Evolutionary conservation across 2,888 invertebrate genomes (phyloP), one percentile per base, ranked within the genome.

Genomic region (Galerucella nymphaeae): DNA sequence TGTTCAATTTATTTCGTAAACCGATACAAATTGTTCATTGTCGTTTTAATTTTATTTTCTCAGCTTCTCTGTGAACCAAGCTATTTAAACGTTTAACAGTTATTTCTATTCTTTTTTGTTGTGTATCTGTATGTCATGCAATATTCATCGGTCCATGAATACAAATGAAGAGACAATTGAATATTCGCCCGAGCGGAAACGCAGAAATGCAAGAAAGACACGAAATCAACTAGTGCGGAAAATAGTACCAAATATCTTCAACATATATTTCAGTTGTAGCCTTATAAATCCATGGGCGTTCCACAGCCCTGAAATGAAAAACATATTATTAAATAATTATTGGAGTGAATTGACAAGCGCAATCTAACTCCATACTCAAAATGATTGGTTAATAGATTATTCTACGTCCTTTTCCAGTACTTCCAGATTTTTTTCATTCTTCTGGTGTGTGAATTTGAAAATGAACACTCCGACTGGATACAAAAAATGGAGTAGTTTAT

Each of bases 101-200:
- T 53, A 18, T 53, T 53, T 16, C 2, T 18, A 53, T 10, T 16
- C 9, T 18, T 62, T 41, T 16, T 41, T 62, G 16, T 42, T 16
- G n/a, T 42, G 13, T 38, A 16, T 64, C 41, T 50, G 42, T 70
- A 57, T 9, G 48, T 57, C 63, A 70, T 70, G 70, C 57, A 70
- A 70, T 70, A 70, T 70, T 70, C 70, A 70, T 70, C 63, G 57
- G 63, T 14, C 16, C 63, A 70, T 63, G 69, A 70, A 70, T 70
- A 70, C 66, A 71, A 71, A 71, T 66, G 71, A 71, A 71, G 71
- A 71, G 66, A 71, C 71, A 71, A 71, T 71, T 71, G 71, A 66
- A 71, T 66, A 66, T 71, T 63, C 71, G 71, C 71, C 71, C 66
- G 71, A 71, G 71, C 71, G 71, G 66, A 71, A 71, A 71, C 50